Percentiles rank a stretch among this genome's conserved stretches.
Conservation (phyloP, 2,797 vertebrate genomes). For the Phataginus tetradactyla region DNA sequence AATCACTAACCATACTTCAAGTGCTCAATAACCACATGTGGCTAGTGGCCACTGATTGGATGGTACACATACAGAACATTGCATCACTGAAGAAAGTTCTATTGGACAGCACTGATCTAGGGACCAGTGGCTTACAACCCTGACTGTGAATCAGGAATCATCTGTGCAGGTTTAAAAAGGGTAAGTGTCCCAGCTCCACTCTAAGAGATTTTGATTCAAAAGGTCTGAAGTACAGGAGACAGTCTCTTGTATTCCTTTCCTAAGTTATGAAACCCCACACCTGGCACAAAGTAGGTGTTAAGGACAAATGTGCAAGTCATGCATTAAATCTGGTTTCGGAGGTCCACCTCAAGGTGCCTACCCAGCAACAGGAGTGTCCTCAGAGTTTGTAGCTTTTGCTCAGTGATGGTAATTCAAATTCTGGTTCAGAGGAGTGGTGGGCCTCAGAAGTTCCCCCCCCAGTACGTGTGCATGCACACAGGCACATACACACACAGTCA, state of each 20-base stretch:
- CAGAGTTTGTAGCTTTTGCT: neutral
- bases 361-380: neutral
- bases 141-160: neutral
- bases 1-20: constrained; percentile 16
- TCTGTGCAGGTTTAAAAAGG: neutral
- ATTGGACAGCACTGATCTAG: neutral
- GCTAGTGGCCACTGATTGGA: neutral
- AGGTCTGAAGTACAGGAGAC: neutral
- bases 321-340: neutral
- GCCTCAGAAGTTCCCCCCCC: neutral
- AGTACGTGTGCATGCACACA: fast-evolving
- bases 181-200: neutral
- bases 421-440: neutral
- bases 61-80: neutral
- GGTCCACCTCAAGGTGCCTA: neutral
- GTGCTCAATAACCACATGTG: neutral
- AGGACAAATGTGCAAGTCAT: neutral
- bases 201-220: constrained; percentile 2
- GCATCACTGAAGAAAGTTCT: neutral
- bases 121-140: neutral
- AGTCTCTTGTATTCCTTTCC: neutral
- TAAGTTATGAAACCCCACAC: neutral
- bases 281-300: neutral
- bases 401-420: neutral
- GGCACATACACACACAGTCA: neutral